These are phyloP conservation scores for Gobius niger DNA, from an alignment of 2,113 vertebrate species.

Conservation along the genomic window DNA sequence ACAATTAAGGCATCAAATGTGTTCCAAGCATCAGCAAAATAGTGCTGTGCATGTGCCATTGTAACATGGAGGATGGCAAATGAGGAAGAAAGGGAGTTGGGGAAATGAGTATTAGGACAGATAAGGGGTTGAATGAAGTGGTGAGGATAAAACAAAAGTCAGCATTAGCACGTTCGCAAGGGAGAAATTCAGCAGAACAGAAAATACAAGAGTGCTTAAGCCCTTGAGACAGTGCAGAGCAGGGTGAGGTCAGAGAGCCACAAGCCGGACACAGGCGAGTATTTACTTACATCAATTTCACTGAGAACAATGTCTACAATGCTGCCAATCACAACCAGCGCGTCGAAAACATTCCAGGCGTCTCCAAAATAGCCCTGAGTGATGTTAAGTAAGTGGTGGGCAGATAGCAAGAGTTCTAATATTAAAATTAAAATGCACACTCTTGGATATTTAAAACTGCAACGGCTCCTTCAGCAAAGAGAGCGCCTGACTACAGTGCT, in stretches of 20 bases:
- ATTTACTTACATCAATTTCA: constrained; percentile 97
- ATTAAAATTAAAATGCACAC: constrained; percentile 18
- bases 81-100: neutral
- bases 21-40: constrained; percentile 99
- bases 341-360: constrained; percentile 99
- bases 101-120: constrained; percentile 11
- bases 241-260: constrained; percentile 40
- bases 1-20: constrained; percentile 99
- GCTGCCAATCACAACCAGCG: constrained; percentile 99
- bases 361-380: constrained; percentile 98
- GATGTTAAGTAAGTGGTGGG: constrained; percentile 67
- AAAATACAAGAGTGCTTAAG: constrained; percentile 23
- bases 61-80: constrained; percentile 35
- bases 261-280: constrained; percentile 42
- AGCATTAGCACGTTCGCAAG: constrained; percentile 46
- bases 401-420: constrained; percentile 22
- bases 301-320: constrained; percentile 99
- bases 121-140: constrained; percentile 30
- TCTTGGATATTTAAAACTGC: constrained; percentile 20
- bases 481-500: constrained; percentile 15
- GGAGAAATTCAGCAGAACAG: constrained; percentile 24
- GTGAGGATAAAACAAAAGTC: constrained; percentile 39
- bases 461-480: constrained; percentile 23
- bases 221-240: constrained; percentile 23
- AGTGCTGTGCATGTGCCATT: constrained; percentile 91